phyloP scores from a whole-genome alignment of 1,140 invertebrate species.

The Leptinotarsa undecemlineata region DNA sequence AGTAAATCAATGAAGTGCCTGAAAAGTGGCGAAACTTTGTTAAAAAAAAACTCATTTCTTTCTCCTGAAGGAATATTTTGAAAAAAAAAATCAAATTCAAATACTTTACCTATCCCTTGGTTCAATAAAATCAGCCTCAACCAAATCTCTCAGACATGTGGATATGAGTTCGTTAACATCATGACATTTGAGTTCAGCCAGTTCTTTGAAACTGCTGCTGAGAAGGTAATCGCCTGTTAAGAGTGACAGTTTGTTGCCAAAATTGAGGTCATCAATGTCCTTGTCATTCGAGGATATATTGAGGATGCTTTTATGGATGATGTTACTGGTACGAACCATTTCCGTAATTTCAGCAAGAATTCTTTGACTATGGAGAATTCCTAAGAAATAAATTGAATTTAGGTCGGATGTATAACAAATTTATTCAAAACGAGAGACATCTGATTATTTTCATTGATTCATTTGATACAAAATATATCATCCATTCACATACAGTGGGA shows the following conservation, averaged over 20 bases:
- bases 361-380: conserved; percentile 75
- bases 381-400: conserved; percentile 25
- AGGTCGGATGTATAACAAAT: too few species aligned
- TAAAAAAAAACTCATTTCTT: too few species aligned
- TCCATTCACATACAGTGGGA: too few species aligned
- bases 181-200: conserved; percentile 76
- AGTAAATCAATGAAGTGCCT: too few species aligned
- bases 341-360: conserved; percentile 92
- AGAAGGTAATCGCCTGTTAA: conserved; percentile 69
- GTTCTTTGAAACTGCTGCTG: conserved; percentile 81
- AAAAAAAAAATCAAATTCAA: not conserved
- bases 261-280: conserved; percentile 76
- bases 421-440: too few species aligned
- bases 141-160: conserved; percentile 80
- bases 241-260: conserved; percentile 93
- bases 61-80: too few species aligned
- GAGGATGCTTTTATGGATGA: conserved; percentile 82
- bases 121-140: conserved; percentile 86
- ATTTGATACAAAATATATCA: too few species aligned
- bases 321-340: conserved; percentile 95
- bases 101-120: conserved; percentile 65
- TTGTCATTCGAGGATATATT: conserved; percentile 54
- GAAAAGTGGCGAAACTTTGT: too few species aligned
- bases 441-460: too few species aligned
- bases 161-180: conserved; percentile 88